phyloP scores from a whole-genome alignment of 2,797 vertebrate genomes.

The Helarctos malayanus region DNA sequence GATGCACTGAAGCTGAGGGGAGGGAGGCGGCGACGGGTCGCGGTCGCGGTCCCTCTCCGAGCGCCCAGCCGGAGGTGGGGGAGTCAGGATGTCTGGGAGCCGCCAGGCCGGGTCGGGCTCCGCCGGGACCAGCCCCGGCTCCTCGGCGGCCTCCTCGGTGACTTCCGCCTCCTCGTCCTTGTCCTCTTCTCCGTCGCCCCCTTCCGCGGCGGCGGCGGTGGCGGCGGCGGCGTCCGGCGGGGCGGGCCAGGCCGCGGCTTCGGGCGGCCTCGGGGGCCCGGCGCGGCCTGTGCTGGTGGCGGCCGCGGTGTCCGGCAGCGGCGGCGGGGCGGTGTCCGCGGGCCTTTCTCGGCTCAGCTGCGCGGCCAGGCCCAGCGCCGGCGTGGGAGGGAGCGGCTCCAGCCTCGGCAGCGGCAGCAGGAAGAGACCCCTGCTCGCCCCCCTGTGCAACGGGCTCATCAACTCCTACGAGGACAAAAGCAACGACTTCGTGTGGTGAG shows the following conservation, averaged over 20 bases:
- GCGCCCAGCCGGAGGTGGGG: constrained; percentile 73
- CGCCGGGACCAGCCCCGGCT: constrained; percentile 82
- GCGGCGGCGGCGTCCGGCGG: constrained; percentile 81
- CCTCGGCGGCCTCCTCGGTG: constrained; percentile 86
- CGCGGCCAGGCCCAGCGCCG: constrained; percentile 82
- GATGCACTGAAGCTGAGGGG: constrained; percentile 83
- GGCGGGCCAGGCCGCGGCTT: constrained; percentile 76
- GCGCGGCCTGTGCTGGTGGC: constrained; percentile 87
- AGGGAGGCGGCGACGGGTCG: constrained; percentile 71
- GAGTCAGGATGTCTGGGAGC: constrained; percentile 88
- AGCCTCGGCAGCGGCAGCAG: constrained; percentile 89
- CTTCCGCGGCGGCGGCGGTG: constrained; percentile 69
- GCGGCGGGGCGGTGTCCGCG: constrained; percentile 83
- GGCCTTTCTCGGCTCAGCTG: constrained; percentile 86
- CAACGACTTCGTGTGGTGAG: constrained; percentile 99
- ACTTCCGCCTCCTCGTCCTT: constrained; percentile 87
- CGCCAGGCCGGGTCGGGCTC: constrained; percentile 85
- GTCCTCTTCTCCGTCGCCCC: constrained; percentile 87
- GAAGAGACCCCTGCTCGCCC: constrained; percentile 94
- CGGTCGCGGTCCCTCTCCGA: constrained; percentile 70
- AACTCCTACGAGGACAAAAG: constrained; percentile 99
- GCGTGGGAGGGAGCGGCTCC: constrained; percentile 88
- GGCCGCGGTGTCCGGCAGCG: constrained; percentile 87
- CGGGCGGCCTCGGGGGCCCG: constrained; percentile 77
- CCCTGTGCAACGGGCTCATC: constrained; percentile 96